Conservation (phyloP, 23 tunicate species). For the Pegea sp. region DNA sequence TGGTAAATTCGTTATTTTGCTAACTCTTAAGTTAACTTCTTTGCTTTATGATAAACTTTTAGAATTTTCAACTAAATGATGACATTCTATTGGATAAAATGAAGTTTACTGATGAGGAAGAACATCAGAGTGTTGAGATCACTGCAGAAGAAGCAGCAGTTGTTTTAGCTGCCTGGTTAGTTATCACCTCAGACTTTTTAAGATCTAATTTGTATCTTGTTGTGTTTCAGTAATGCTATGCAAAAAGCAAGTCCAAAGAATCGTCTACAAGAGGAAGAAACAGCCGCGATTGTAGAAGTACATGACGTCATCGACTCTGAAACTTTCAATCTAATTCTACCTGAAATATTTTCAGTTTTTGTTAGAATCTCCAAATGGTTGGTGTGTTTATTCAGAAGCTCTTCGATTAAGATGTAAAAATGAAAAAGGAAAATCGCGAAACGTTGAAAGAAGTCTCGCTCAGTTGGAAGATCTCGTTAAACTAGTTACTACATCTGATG, state of each 20-base stretch:
- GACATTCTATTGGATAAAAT: conserved; percentile 52
- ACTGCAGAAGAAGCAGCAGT: conserved; percentile 36
- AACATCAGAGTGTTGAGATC: conserved; percentile 4
- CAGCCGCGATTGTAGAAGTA: conserved; percentile 41
- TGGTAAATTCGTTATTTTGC: too few species aligned
- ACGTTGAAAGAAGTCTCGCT: conserved; percentile 68
- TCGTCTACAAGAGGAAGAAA: conserved; percentile 46
- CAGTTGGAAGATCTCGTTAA: conserved; percentile 52
- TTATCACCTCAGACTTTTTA: neutral
- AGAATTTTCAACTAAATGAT: conserved; percentile 56
- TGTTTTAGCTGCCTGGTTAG: conserved; percentile 49
- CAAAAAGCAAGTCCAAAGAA: conserved; percentile 64
- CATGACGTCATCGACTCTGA: neutral
- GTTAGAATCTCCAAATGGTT: conserved; percentile 25
- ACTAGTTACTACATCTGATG: conserved; percentile 1
- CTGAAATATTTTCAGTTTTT: conserved; percentile 19
- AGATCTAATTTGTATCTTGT: neutral
- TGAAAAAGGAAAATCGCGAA: conserved; percentile 28
- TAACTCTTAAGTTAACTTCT: neutral
- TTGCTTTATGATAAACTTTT: neutral
- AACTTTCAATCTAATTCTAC: neutral
- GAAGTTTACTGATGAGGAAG: conserved; percentile 23
- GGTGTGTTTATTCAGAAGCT: conserved; percentile 67
- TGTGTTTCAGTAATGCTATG: conserved; percentile 46
- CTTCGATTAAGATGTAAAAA: conserved; percentile 29